Conservation (phyloP, 1,140 invertebrate species). For the Bombus polaris region DNA sequence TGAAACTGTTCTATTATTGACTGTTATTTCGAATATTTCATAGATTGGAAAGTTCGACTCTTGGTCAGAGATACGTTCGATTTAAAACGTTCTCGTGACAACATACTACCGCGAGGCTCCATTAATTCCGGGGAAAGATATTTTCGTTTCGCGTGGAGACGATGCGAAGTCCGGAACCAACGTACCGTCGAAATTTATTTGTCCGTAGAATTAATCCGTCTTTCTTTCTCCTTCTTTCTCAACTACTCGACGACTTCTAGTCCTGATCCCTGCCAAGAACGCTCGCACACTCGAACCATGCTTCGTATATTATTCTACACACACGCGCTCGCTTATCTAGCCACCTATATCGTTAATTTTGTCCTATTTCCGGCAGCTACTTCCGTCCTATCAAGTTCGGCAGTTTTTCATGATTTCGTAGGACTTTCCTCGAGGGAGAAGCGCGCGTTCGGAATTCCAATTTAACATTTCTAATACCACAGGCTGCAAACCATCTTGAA, state of each 20-base stretch:
- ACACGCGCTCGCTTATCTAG: not conserved
- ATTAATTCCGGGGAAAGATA: not conserved
- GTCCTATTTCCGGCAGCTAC: not conserved
- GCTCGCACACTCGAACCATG: not conserved
- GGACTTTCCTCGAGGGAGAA: not conserved
- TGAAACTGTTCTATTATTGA: too few relatives aligned
- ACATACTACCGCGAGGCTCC: not conserved
- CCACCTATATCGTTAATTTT: constrained; percentile 2
- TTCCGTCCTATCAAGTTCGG: not conserved
- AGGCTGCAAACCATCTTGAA: not conserved
- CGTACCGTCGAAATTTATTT: constrained; percentile 19
- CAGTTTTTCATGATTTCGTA: constrained; percentile 14
- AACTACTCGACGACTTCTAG: constrained; percentile 9
- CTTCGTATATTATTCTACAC: not conserved
- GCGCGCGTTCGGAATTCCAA: constrained; percentile 12
- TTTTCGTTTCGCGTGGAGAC: not conserved
- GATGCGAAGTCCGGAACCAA: constrained; percentile 15
- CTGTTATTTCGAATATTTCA: not conserved
- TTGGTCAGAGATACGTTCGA: not conserved
- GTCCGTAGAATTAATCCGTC: not conserved
- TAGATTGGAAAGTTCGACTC: not conserved
- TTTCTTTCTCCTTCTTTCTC: not conserved
- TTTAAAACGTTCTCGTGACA: not conserved
- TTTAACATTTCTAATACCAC: not conserved
- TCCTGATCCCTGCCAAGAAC: not conserved